Percentiles rank a stretch among this genome's conserved stretches.
Evolutionary conservation across 2,888 invertebrate species (phyloP).

Genomic region (Dryobota labecula): DNA sequence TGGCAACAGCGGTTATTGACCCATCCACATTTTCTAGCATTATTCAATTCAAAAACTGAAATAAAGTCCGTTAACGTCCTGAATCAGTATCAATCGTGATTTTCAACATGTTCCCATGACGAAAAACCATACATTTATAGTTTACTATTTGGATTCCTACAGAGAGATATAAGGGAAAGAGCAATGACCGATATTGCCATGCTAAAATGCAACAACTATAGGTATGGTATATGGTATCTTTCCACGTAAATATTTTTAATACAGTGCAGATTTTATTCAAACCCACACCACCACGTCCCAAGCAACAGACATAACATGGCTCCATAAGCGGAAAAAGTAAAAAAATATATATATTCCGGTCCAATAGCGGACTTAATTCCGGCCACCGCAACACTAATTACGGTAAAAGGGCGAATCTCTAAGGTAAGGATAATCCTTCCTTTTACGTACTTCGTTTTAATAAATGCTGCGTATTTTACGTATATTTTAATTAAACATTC

Average conservation of each 20-base stretch:
- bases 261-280: conserved; percentile 1
- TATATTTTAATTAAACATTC: conserved; percentile 82
- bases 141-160: too few species aligned
- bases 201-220: background rate
- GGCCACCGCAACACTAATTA: conserved; percentile 73
- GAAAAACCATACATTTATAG: too few species aligned
- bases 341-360: conserved; percentile 45
- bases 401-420: conserved; percentile 72
- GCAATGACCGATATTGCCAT: too few species aligned
- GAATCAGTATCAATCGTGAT: too few species aligned
- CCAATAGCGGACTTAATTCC: conserved; percentile 56
- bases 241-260: conserved; percentile 12
- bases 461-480: conserved; percentile 76
- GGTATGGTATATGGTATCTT: background rate
- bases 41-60: too few species aligned
- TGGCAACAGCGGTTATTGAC: too few species aligned
- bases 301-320: conserved; percentile 16
- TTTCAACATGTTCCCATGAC: too few species aligned
- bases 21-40: too few species aligned
- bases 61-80: too few species aligned
- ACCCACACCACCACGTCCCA: background rate
- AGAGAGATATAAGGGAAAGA: too few species aligned
- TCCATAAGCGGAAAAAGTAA: conserved; percentile 39
- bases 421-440: conserved; percentile 77
- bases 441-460: conserved; percentile 76